Evolutionary conservation across 2,888 invertebrate genomes (phyloP), one percentile per base, ranked within the genome.

Genomic region (Archaeoteleia sp.): DNA sequence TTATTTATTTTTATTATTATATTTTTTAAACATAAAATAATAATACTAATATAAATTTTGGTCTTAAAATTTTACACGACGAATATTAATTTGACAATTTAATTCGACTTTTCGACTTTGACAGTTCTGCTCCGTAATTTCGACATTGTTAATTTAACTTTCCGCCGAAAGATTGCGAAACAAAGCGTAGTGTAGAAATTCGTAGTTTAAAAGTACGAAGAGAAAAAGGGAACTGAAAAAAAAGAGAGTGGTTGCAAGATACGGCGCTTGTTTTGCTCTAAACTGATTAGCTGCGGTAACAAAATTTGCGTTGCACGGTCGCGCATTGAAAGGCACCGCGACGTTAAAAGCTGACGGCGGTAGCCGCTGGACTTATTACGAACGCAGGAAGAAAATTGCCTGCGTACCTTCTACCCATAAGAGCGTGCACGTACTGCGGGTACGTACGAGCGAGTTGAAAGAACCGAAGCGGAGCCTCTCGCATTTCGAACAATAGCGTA

Each of bases 401-500:
- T 25, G 17, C 40, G 51, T 51, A 39, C 29, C 30, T 35, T 5
- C 13, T 42, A 29, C 13, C 27, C 49, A 46, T 48, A 48, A 49
- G 39, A 49, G n/a, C n/a, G n/a, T n/a, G n/a, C n/a, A n/a, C n/a
- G n/a, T n/a, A n/a, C n/a, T n/a, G n/a, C n/a, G n/a, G n/a, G n/a
- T n/a, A n/a, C n/a, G n/a, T n/a, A 49, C 12, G 45, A 48, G 54
- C 30, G 45, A 55, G 35, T 45, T 46, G 53, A 67, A 60, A 54
- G 54, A 39, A 25, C 49, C 60, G 27, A 57, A 20, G 45, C 45
- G 51, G 35, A 25, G 35, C 29, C 32, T 25, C 13, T 39, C 62
- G 49, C 20, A 5, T 5, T 62, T 49, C 67, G 73, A 78, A 82
- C 81, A 82, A 82, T 81, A 75, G 79, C 70, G 70, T 62, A 61